phyloP scores from a whole-genome alignment of 2,113 vertebrate species.

The Polyodon spathula region DNA sequence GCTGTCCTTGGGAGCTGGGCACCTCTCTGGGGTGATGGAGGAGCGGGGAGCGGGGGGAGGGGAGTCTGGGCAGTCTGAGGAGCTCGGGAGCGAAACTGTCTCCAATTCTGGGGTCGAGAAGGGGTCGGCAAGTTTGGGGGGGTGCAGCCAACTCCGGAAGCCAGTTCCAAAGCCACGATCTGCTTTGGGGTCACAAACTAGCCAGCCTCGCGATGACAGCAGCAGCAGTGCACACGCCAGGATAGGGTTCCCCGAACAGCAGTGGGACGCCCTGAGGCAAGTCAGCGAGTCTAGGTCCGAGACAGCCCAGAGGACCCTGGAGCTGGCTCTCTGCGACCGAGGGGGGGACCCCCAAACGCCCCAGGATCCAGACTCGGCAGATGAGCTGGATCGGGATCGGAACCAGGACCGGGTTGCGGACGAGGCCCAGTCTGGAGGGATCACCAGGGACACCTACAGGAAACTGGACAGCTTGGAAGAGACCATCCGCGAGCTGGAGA shows the following conservation, averaged over 20 bases:
- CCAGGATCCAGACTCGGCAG: too few species aligned
- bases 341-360: too few species aligned
- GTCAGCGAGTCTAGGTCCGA: conserved; percentile 22
- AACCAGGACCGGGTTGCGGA: too few species aligned
- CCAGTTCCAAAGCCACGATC: conserved; percentile 31
- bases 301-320: conserved; percentile 10
- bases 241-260: conserved; percentile 4
- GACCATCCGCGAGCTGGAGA: conserved; percentile 78
- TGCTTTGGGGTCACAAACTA: conserved; percentile 10
- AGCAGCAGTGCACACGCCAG: rapidly evolving
- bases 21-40: conserved; percentile 31
- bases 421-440: conserved; percentile 8
- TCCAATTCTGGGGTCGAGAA: too few species aligned
- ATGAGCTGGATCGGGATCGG: too few species aligned
- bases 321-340: background rate
- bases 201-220: background rate
- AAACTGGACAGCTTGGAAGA: conserved; percentile 83
- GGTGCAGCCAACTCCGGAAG: background rate
- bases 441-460: conserved; percentile 42
- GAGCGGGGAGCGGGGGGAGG: background rate
- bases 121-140: too few species aligned
- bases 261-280: conserved; percentile 21
- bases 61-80: too few species aligned
- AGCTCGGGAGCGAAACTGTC: too few species aligned
- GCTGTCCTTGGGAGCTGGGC: conserved; percentile 18